Evolutionary conservation across 2,113 vertebrate genomes (phyloP), one percentile per base, ranked within the genome.

Genomic region (Camelus dromedarius): DNA sequence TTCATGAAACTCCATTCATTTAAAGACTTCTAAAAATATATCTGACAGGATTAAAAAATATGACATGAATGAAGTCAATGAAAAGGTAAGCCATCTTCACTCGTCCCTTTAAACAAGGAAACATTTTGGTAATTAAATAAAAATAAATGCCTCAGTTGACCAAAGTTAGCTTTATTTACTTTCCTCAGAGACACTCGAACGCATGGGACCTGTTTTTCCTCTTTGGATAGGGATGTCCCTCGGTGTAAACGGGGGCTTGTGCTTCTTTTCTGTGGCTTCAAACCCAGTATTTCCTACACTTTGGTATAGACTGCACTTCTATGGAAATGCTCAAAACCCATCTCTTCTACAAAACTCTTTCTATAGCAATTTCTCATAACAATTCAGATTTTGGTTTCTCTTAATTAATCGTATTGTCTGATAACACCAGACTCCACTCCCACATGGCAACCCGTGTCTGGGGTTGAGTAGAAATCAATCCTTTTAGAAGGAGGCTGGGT

Each of bases 11-110:
- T 48, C 69, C 16, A 66, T 95, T 94, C 77, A 82, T 28, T 73
- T 54, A 82, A 56, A 79, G 62, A 35, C 54, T 84, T 97, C 90
- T 79, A 95, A 96, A 96, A 93, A 83, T 90, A 66, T 12, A 91
- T 38, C 69, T 54, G 64, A 42, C 1, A n/a, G 77, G 58, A 95
- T 70, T 50, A 5, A 46, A 96, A 95, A 28, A 24, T 10, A 80
- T 77, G 54, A 82, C 22, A 88, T 66, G 85, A 97, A 91, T 67
- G 22, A 94, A 96, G 54, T 95, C 76, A 70, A 24, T 7, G 54
- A 60, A 66, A 92, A 93, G 62, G 46, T 82, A 50, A 92, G 35
- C 28, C 30, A 20, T 91, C 67, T 92, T 93, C 28, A 46, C 16
- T 38, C 28, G 19, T 77, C 28, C 2, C 14, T 15, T 79, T 77